Base-by-base conservation (phyloP, 2,113 vertebrate species). In the Seriola dumerili region DNA sequence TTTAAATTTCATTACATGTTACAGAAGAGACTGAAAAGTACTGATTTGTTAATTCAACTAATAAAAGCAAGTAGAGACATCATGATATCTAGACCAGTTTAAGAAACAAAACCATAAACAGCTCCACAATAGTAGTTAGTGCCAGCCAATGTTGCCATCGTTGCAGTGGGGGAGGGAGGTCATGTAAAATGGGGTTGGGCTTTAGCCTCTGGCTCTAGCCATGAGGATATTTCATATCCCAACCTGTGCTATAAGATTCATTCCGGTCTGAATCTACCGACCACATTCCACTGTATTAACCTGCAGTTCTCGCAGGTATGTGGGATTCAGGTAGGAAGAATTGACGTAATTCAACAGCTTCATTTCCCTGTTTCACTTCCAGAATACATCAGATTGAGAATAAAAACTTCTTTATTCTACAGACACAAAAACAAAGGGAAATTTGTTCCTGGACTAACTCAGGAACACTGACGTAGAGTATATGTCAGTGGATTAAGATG, bases 121-220 rank as follows among this genome's bases (percentile, higher is more conserved):
- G 64, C 74, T 72, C 71, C 38, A 78, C 58, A 78, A 86, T 57
- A 61, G 76, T 76, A 90, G 70, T 86, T 87, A 83, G 81, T 90
- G 87, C 83, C 86, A 92, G 81, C 73, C 80, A 78, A 74, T 84
- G 84, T 78, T 91, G 88, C 83, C 88, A 91, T 90, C 89, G 62
- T 64, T 55, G 74, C 84, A 75, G 72, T 86, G 88, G 86, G 88
- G 89, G 88, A 80, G 72, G 91, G 89, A 84, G 88, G 81, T 78
- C 74, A 86, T 80, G 64, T 78, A 64, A 85, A 90, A 89, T 81
- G 81, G 79, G 88, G 78, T 80, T 90, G 62, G 71, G 86, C 81
- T 91, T 88, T 87, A 79, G 87, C 88, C 86, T 90, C 84, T 54
- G 85, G 85, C 82, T 83, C 76, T 34, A 72, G 83, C 78, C 85